These are phyloP conservation scores for Girardinichthys multiradiatus DNA, from an alignment of 2,113 vertebrate species.

Conservation along the genomic window DNA sequence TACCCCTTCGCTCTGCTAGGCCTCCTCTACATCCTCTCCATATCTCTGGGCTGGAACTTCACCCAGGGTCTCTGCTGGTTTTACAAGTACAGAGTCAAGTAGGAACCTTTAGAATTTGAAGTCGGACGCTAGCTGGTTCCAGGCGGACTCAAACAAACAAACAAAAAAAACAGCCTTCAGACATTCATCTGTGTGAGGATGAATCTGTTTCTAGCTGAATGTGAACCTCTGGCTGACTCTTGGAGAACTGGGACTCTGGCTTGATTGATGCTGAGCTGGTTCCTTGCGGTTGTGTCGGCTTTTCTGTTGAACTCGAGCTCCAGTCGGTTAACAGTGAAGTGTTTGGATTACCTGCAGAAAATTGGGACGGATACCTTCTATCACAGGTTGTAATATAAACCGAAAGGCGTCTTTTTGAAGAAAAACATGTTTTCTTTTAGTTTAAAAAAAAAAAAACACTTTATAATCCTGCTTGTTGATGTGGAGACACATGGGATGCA, in stretches of 20 bases:
- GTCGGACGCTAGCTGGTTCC: conserved; percentile 23
- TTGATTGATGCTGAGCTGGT: conserved; percentile 1
- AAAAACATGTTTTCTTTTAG: conserved; percentile 26
- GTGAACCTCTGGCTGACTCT: conserved; percentile 26
- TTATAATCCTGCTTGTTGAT: conserved; percentile 36
- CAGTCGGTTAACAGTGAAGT: conserved; percentile 1
- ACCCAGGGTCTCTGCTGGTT: conserved; percentile 91
- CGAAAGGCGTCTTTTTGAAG: conserved; percentile 44
- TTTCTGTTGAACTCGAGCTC: conserved; percentile 14
- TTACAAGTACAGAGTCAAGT: conserved; percentile 93
- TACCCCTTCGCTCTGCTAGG: conserved; percentile 92
- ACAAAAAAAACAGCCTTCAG: neutral
- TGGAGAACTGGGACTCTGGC: conserved; percentile 4
- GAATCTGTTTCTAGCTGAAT: conserved; percentile 21
- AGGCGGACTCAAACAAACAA: neutral
- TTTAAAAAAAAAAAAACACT: conserved; percentile 26
- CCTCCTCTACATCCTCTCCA: conserved; percentile 90
- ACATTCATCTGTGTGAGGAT: neutral
- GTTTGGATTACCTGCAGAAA: conserved; percentile 31
- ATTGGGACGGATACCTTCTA: conserved; percentile 27
- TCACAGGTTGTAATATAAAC: conserved; percentile 69
- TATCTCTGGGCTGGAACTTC: conserved; percentile 96
- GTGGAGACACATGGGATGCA: conserved; percentile 21
- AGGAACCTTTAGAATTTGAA: conserved; percentile 39
- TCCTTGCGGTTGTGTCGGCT: conserved; percentile 31